A percentile compares a stretch with the other conserved stretches of the same genome.
Evolutionary conservation across 2,113 vertebrate genomes (phyloP).

Genomic region (Acanthisitta chloris): DNA sequence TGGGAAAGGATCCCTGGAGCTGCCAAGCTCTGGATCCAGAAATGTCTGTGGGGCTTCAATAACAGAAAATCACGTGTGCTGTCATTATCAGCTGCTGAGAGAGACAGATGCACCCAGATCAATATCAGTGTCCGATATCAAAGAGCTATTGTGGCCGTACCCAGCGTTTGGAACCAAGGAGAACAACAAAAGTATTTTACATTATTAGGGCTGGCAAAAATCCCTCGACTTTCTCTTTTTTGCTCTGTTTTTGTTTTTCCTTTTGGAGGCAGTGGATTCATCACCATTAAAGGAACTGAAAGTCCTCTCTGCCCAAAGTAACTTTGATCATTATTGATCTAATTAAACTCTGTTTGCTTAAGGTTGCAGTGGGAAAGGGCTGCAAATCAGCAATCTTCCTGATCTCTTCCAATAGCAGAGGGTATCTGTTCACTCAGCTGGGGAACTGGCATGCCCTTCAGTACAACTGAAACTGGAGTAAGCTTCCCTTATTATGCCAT

Average conservation of each 20-base stretch:
- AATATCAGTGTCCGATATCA: conserved; percentile 58
- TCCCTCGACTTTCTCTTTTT: background rate
- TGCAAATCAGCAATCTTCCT: background rate
- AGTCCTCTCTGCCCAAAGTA: background rate
- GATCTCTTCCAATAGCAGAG: background rate
- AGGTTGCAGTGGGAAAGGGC: background rate
- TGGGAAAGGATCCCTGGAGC: background rate
- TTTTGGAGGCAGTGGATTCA: background rate
- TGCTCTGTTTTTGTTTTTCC: background rate
- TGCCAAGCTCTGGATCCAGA: conserved; percentile 29
- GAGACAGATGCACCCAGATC: conserved; percentile 64
- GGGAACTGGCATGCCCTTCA: background rate
- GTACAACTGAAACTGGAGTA: background rate
- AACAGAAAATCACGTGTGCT: conserved; percentile 59
- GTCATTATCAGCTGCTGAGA: conserved; percentile 62
- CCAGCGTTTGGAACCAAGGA: background rate
- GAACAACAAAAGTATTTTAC: conserved; percentile 44
- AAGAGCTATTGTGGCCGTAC: conserved; percentile 43
- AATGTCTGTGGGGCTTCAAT: conserved; percentile 50
- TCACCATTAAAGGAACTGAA: conserved; percentile 4
- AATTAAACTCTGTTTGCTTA: conserved; percentile 17
- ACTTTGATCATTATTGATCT: conserved; percentile 10
- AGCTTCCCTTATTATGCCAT: background rate
- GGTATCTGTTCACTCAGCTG: background rate
- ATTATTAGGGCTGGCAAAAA: background rate